These are phyloP conservation scores for Pseudolaguvia tuberculata DNA, from an alignment of 2,113 vertebrate species.

Conservation along the genomic window DNA sequence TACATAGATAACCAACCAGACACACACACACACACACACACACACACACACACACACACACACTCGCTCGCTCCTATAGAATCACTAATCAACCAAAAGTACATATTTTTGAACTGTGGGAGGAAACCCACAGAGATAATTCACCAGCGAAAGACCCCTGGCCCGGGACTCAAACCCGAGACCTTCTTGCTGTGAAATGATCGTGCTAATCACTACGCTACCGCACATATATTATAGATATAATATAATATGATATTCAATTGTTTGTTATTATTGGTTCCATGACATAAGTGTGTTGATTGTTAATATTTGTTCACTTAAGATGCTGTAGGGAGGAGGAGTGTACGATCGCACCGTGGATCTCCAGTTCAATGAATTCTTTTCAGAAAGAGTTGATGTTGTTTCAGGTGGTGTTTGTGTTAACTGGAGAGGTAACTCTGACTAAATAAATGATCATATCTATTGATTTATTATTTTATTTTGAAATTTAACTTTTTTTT, in stretches of 20 bases:
- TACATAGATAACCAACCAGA: too few relatives aligned
- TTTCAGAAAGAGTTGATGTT: slow-evolving; percentile 54
- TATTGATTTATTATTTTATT: not conserved
- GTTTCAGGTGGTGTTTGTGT: slow-evolving; percentile 36
- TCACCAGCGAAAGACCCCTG: too few relatives aligned
- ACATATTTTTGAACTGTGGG: too few relatives aligned
- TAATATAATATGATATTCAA: not conserved
- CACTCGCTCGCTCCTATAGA: too few relatives aligned
- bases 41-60: too few relatives aligned
- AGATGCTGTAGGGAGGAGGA: slow-evolving; percentile 63
- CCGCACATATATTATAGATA: too few relatives aligned
- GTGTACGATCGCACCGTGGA: slow-evolving; percentile 57
- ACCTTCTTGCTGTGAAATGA: too few relatives aligned
- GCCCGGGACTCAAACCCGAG: too few relatives aligned
- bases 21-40: too few relatives aligned
- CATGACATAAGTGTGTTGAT: not conserved
- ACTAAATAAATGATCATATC: not conserved
- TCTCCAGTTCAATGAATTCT: slow-evolving; percentile 55
- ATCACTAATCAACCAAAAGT: too few relatives aligned
- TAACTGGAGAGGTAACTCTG: slow-evolving; percentile 48
- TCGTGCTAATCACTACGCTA: too few relatives aligned
- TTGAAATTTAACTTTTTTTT: not conserved
- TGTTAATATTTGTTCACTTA: not conserved
- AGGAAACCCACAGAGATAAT: too few relatives aligned
- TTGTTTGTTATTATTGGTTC: not conserved